A percentile compares a stretch with the other conserved stretches of the same genome.
Evolutionary conservation across 1,140 invertebrate genomes (phyloP).

Genomic region (Drosophila takahashii): DNA sequence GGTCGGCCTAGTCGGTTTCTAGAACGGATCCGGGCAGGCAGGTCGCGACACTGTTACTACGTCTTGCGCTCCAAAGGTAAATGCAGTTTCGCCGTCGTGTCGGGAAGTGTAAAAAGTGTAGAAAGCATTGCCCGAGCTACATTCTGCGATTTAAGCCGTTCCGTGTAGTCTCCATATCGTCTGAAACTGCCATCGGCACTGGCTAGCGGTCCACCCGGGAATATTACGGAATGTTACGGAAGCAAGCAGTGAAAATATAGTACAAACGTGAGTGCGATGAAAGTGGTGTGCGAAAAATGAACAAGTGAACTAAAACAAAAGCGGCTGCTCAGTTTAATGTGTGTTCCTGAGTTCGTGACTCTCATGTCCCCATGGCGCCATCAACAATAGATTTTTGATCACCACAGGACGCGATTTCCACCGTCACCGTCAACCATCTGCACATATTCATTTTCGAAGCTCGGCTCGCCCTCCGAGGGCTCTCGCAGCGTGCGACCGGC

Average conservation of each 20-base stretch:
- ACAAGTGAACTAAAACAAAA: constrained; percentile 65
- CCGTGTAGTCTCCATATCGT: background rate
- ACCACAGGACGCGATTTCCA: background rate
- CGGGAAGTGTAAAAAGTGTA: constrained; percentile 4
- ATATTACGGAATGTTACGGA: background rate
- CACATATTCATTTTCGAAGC: constrained; percentile 19
- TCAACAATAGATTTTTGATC: constrained; percentile 15
- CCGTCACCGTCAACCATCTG: constrained; percentile 31
- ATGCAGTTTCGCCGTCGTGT: constrained; percentile 31
- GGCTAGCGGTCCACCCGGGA: background rate
- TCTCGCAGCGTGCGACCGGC: constrained; percentile 23
- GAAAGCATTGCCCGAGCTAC: no score
- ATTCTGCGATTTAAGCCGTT: background rate
- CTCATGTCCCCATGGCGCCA: background rate
- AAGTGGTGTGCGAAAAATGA: constrained; percentile 31
- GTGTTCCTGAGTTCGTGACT: background rate
- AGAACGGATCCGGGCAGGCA: constrained; percentile 28
- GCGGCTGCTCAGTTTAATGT: constrained; percentile 44
- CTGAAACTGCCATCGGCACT: background rate
- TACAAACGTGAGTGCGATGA: constrained; percentile 1
- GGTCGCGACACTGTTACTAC: constrained; percentile 45
- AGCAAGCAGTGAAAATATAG: background rate
- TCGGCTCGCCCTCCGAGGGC: constrained; percentile 8
- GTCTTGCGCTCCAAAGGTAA: constrained; percentile 28
- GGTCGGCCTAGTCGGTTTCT: constrained; percentile 23